Conservation (phyloP, 2,113 vertebrate genomes). For the Bubo scandiacus region DNA sequence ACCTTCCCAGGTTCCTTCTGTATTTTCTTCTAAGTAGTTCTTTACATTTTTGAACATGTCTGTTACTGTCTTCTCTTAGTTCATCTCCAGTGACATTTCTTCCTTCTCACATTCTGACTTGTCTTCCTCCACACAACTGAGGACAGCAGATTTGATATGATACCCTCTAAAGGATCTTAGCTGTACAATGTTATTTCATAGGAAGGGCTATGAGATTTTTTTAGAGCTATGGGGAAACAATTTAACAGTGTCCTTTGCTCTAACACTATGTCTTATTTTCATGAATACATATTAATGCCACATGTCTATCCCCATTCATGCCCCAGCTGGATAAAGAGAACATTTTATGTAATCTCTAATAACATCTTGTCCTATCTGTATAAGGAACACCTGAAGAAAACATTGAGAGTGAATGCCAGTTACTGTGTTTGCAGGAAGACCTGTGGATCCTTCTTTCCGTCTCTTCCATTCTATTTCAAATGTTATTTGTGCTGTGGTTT, state of each 20-base stretch:
- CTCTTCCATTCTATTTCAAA: slow-evolving; percentile 57
- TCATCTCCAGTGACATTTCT: not conserved
- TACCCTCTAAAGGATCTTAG: not conserved
- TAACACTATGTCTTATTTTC: not conserved
- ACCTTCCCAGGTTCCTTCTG: not conserved
- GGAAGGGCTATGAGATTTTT: not conserved
- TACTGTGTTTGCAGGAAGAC: slow-evolving; percentile 42
- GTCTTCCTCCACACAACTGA: not conserved
- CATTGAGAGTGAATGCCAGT: not conserved
- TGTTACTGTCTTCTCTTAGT: not conserved
- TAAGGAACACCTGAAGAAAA: not conserved
- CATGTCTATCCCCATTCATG: not conserved
- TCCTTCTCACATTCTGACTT: not conserved
- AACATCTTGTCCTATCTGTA: not conserved
- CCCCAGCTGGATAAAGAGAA: not conserved
- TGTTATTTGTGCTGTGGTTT: slow-evolving; percentile 57
- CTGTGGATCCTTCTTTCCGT: slow-evolving; percentile 42
- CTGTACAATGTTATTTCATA: not conserved
- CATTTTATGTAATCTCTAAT: not conserved
- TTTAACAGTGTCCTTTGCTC: not conserved
- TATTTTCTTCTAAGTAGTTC: not conserved
- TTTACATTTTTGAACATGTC: not conserved
- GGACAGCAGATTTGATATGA: not conserved
- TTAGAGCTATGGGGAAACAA: not conserved
- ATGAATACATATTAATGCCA: not conserved